These are phyloP conservation scores for Homalodisca vitripennis DNA, from an alignment of 1,140 invertebrate species.

Conservation along the genomic window DNA sequence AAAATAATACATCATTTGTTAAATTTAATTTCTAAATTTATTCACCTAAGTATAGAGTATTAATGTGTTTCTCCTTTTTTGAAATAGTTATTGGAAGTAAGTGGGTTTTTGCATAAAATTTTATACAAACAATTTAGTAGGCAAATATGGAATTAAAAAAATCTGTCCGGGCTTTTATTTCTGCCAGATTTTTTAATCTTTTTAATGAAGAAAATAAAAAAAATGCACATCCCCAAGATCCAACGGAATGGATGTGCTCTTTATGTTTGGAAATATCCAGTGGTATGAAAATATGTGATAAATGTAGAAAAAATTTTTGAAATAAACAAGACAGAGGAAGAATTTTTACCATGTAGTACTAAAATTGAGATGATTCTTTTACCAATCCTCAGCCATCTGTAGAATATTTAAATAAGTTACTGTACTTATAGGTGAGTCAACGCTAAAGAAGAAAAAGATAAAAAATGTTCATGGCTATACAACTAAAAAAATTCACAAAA, in stretches of 20 bases:
- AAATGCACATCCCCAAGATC: not conserved
- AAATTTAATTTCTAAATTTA: not conserved
- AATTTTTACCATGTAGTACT: not conserved
- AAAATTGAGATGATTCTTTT: not conserved
- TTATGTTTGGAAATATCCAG: not conserved
- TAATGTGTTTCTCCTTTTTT: not conserved
- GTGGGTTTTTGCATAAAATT: not conserved
- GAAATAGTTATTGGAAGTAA: not conserved
- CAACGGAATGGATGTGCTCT: not conserved
- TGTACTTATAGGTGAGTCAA: not conserved
- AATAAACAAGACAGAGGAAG: not conserved
- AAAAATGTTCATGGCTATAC: not conserved
- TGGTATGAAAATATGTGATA: not conserved
- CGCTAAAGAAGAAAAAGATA: not conserved
- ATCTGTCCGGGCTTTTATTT: not conserved
- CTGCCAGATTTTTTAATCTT: not conserved
- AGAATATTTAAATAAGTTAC: not conserved
- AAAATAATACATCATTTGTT: not conserved
- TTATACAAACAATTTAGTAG: not conserved
- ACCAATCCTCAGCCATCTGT: not conserved
- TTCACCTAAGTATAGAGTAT: not conserved
- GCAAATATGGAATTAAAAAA: not conserved
- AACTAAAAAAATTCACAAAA: too few species aligned
- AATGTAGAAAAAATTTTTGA: not conserved
- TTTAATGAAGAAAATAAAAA: not conserved